phyloP scores from a whole-genome alignment of 23 tunicate species.

The Botrylloides violaceus region DNA sequence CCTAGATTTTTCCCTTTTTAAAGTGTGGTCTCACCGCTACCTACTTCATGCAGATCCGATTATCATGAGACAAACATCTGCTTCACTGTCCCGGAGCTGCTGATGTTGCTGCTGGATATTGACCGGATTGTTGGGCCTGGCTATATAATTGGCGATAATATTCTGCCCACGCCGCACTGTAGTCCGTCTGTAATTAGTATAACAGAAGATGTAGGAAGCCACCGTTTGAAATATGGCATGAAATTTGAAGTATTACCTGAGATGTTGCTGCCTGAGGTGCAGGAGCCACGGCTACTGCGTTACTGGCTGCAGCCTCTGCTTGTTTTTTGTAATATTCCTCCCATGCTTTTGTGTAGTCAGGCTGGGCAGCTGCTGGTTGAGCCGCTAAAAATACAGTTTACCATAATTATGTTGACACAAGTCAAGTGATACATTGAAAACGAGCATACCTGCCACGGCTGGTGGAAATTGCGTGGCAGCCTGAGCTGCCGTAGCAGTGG shows the following conservation, averaged over 20 bases:
- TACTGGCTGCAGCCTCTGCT: slow-evolving; percentile 32
- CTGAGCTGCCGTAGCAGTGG: too few species aligned
- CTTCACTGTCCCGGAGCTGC: slow-evolving; percentile 68
- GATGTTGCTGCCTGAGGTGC: slow-evolving; percentile 15
- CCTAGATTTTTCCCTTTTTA: too few species aligned
- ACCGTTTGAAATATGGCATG: too few species aligned
- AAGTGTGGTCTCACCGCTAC: too few species aligned
- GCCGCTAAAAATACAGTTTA: not conserved
- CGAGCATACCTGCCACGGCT: too few species aligned
- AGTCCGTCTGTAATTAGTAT: slow-evolving; percentile 37
- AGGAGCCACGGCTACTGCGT: slow-evolving; percentile 53
- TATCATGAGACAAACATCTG: not conserved
- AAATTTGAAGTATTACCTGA: too few species aligned
- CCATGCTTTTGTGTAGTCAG: slow-evolving; percentile 98
- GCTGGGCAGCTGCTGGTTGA: slow-evolving; percentile 51
- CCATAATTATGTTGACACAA: not conserved
- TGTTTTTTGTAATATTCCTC: slow-evolving; percentile 91
- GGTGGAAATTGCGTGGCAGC: too few species aligned
- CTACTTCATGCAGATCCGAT: not conserved
- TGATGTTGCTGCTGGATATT: slow-evolving; percentile 51
- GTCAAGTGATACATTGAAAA: not conserved
- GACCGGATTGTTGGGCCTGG: slow-evolving; percentile 48
- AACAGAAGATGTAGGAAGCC: too few species aligned
- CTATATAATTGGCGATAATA: slow-evolving; percentile 75
- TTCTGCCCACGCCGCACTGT: slow-evolving; percentile 98